phyloP scores from a whole-genome alignment of 2,113 vertebrate species.

The Corythornis vintsioides region DNA sequence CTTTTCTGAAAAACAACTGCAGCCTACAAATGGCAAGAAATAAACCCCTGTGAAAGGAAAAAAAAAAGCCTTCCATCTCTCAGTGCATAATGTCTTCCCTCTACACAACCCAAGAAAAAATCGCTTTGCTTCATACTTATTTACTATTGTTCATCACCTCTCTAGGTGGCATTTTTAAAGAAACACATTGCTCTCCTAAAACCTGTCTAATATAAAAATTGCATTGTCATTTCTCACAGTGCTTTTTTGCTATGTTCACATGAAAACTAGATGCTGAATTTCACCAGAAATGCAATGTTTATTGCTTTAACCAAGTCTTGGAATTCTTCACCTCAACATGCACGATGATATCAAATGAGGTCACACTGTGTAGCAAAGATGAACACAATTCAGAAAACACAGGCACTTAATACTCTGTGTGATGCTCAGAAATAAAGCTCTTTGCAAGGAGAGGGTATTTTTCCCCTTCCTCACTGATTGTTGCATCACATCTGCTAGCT shows the following conservation, averaged over 20 bases:
- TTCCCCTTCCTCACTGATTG: background rate
- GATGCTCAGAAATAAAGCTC: background rate
- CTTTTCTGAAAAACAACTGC: background rate
- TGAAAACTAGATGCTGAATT: background rate
- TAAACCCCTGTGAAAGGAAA: constrained; percentile 25
- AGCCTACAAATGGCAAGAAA: constrained; percentile 26
- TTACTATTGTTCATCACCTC: background rate
- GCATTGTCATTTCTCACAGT: background rate
- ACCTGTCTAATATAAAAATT: background rate
- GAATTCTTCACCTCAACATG: background rate
- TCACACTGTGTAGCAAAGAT: background rate
- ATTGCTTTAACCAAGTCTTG: background rate
- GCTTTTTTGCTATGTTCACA: background rate
- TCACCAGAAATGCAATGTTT: background rate
- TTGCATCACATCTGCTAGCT: background rate
- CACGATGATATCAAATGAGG: background rate
- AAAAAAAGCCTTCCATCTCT: background rate
- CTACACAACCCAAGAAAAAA: constrained; percentile 7
- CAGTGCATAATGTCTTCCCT: background rate
- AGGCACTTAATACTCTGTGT: background rate
- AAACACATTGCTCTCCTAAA: background rate
- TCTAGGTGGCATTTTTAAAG: background rate
- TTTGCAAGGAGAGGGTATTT: background rate
- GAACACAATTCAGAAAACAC: background rate
- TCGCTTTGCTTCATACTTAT: constrained; percentile 19